Base-by-base conservation (phyloP, 2,888 invertebrate genomes). In the Odontocolon sp. region DNA sequence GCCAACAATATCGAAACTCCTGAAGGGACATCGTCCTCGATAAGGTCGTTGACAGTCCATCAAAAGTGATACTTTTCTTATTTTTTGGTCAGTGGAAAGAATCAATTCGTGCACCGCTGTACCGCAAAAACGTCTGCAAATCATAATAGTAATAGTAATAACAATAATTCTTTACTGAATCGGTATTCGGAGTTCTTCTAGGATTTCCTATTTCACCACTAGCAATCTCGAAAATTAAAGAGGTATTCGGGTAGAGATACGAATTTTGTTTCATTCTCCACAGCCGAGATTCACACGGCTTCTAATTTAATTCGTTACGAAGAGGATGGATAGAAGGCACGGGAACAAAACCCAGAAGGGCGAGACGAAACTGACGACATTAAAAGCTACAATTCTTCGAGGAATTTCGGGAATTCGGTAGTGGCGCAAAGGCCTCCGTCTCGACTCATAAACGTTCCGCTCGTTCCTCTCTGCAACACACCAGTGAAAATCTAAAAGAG, bases 281-380 rank as follows among this genome's bases (percentile, higher is more conserved):
- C 33, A 40, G 61, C 40, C 28, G 40, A 52, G 40, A 67, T 23
- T 76, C 66, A 61, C 61, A 23, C 61, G 57, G 47, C 54, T 59
- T 61, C 54, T 56, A 61, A 67, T 71, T 64, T 67, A 38, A 71
- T 71, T 76, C 36, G 61, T 33, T 66, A 38, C 68, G 47, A 47
- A 40, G 21, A 38, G 52, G 21, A 38, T 47, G 11, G 14, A 11
- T 31, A 42, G 21, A 45, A 52, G n/a, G n/a, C n/a, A n/a, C 9
- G 61, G 36, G 54, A 40, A 18, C 50, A 54, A 71, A 64, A 18
- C 64, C 31, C n/a, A 36, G 50, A n/a, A 9, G 4, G 38, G 14
- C 38, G 26, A 38, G 14, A 26, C 36, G n/a, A 33, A 18, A 63
- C 36, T 63, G 45, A 47, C 36, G 47, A 63, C 47, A 47, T 57